phyloP scores from a whole-genome alignment of 2,113 vertebrate species.

The Triplophysa rosa region DNA sequence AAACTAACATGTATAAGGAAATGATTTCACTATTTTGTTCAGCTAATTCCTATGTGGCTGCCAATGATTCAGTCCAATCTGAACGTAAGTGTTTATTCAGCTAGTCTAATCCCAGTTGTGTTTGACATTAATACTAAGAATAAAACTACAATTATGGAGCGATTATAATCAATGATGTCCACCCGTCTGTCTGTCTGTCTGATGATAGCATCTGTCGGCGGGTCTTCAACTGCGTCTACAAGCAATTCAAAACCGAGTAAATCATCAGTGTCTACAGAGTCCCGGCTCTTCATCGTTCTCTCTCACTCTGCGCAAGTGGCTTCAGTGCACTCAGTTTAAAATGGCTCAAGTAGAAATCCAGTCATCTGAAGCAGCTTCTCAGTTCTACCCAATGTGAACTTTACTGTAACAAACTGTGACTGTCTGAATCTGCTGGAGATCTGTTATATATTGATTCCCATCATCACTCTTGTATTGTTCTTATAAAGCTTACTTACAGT shows the following conservation, averaged over 20 bases:
- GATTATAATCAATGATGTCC: background rate
- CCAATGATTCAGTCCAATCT: constrained; percentile 98
- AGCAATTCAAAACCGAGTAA: constrained; percentile 96
- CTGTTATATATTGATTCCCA: too few species aligned
- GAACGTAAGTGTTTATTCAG: constrained; percentile 79
- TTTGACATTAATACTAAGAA: background rate
- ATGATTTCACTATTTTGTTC: constrained; percentile 10
- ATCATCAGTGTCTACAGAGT: constrained; percentile 90
- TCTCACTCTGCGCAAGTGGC: constrained; percentile 91
- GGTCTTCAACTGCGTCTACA: constrained; percentile 95
- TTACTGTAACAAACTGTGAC: constrained; percentile 8
- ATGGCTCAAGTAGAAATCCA: constrained; percentile 99
- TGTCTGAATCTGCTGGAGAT: background rate
- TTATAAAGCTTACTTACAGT: background rate
- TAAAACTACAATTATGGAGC: too few species aligned
- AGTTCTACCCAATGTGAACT: constrained; percentile 93
- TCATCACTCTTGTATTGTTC: background rate
- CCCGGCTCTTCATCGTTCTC: constrained; percentile 78
- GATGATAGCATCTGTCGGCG: constrained; percentile 88
- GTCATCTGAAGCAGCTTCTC: constrained; percentile 96
- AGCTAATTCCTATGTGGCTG: constrained; percentile 99
- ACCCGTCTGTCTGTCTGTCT: background rate
- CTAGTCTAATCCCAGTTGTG: background rate
- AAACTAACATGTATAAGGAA: background rate
- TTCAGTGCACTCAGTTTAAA: constrained; percentile 97